Evolutionary conservation across 2,888 invertebrate genomes (phyloP).

Genomic region (Piscicola geometra): DNA sequence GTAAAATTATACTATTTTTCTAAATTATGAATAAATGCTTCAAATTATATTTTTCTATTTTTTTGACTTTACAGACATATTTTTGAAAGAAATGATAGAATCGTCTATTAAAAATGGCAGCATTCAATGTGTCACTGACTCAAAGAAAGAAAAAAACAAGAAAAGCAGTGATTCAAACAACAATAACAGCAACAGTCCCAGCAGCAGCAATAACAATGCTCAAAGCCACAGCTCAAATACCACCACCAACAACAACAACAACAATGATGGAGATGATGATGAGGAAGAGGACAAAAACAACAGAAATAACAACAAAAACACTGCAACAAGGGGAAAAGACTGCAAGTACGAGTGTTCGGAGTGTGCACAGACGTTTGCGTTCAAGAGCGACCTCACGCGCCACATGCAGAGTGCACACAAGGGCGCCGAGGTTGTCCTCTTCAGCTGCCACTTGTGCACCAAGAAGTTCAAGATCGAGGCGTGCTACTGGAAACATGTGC

Average conservation of each 20-base stretch:
- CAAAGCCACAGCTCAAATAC: not conserved
- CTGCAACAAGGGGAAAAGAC: too few species aligned
- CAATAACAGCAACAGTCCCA: too few species aligned
- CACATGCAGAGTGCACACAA: slow-evolving; percentile 3
- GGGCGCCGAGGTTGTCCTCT: not conserved
- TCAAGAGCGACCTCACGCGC: not conserved
- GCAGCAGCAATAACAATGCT: not conserved
- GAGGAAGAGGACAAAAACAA: not conserved
- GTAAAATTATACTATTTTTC: too few species aligned
- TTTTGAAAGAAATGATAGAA: not conserved
- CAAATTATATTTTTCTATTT: too few species aligned
- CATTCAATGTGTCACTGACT: not conserved
- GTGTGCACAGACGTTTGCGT: not conserved
- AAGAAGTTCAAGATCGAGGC: slow-evolving; percentile 6
- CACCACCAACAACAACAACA: not conserved
- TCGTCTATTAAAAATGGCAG: not conserved
- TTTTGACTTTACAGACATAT: not conserved
- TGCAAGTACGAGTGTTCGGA: not conserved
- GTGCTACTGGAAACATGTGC: not conserved
- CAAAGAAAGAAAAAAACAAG: not conserved
- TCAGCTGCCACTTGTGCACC: not conserved
- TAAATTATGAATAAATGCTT: too few species aligned
- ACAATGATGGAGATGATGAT: not conserved
- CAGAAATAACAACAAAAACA: not conserved
- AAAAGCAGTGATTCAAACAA: not conserved